Evolutionary conservation across 2,888 invertebrate species (phyloP).

Genomic region (Blastobasis adustella): DNA sequence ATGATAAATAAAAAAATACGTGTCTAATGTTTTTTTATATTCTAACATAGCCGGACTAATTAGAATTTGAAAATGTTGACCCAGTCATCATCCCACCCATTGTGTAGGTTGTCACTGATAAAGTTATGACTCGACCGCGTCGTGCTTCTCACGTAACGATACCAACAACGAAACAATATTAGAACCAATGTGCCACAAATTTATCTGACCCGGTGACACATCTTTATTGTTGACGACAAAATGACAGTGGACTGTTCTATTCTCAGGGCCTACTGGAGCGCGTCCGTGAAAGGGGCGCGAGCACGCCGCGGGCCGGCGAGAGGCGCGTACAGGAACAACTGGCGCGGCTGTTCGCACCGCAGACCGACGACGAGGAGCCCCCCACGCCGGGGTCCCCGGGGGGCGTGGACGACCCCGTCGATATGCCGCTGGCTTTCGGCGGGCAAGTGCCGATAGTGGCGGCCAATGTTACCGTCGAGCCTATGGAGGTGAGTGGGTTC

Average conservation of each 20-base stretch:
- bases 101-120: no score
- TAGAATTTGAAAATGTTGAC: no score
- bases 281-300: constrained; percentile 81
- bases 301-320: constrained; percentile 76
- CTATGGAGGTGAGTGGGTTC: constrained; percentile 45
- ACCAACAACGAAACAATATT: no score
- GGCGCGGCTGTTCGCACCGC: constrained; percentile 56
- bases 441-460: constrained; percentile 19
- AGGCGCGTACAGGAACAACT: constrained; percentile 85
- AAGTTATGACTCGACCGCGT: no score
- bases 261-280: constrained; percentile 81
- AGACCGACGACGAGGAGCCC: constrained; percentile 14
- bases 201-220: no score
- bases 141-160: no score
- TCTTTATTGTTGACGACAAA: no score
- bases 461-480: constrained; percentile 38
- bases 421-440: neutral
- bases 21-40: no score
- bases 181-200: no score
- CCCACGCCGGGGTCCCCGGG: constrained; percentile 18
- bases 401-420: constrained; percentile 4
- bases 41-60: no score
- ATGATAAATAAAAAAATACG: no score
- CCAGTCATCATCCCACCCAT: no score
- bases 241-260: neutral